Evolutionary conservation across 2,888 invertebrate genomes (phyloP).

Genomic region (Drosophila mayaguana): DNA sequence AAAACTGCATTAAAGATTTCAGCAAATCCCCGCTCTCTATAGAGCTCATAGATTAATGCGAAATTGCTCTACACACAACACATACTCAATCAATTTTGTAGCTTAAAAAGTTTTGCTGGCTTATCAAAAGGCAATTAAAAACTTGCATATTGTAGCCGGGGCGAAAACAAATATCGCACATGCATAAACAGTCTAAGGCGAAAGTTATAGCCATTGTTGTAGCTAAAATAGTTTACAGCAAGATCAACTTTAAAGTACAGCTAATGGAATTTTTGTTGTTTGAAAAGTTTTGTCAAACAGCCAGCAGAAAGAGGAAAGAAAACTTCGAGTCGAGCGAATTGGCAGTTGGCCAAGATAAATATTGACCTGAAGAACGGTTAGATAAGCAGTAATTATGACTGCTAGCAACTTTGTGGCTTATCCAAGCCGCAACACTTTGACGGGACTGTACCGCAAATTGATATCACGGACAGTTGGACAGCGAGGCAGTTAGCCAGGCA

Average conservation of each 20-base stretch:
- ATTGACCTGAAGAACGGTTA: constrained; percentile 22
- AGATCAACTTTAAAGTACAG: constrained; percentile 48
- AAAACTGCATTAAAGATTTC: not conserved
- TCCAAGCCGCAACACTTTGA: constrained; percentile 18
- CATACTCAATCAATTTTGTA: constrained; percentile 7
- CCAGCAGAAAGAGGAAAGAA: constrained; percentile 1
- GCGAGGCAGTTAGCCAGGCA: not conserved
- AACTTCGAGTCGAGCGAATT: constrained; percentile 20
- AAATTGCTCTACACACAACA: not conserved
- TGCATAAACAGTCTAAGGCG: constrained; percentile 10
- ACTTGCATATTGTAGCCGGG: constrained; percentile 3
- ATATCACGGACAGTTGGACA: constrained; percentile 44
- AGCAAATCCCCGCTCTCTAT: not conserved
- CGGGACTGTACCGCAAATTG: constrained; percentile 37
- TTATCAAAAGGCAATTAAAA: constrained; percentile 25
- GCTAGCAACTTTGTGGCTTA: not conserved
- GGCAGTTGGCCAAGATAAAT: constrained; percentile 43
- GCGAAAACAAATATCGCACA: constrained; percentile 11
- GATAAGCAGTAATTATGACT: constrained; percentile 39
- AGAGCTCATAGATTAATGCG: not conserved
- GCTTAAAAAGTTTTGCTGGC: constrained; percentile 3
- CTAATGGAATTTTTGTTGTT: constrained; percentile 46
- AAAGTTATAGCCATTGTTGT: constrained; percentile 24
- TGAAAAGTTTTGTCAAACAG: constrained; percentile 42
- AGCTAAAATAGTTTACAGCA: constrained; percentile 24